phyloP scores from a whole-genome alignment of 2,797 vertebrate genomes.

The Menidia menidia region DNA sequence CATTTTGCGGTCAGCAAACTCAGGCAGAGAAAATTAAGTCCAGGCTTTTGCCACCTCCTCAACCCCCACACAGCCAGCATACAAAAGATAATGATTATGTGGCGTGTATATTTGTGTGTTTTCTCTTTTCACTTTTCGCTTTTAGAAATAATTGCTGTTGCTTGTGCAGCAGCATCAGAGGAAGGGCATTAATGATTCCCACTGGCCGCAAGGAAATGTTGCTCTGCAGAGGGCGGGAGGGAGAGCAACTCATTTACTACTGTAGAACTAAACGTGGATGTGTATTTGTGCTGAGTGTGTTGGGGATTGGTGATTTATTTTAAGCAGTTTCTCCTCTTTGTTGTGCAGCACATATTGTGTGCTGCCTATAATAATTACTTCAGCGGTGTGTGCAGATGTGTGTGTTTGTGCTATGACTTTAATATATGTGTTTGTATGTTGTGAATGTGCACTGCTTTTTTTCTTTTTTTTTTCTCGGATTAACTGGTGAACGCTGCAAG shows the following conservation, averaged over 20 bases:
- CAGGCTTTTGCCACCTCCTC: conserved; percentile 63
- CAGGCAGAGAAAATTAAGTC: conserved; percentile 72
- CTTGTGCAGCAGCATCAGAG: conserved; percentile 78
- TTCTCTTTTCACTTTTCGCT: conserved; percentile 78
- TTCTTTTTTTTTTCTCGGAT: conserved; percentile 66
- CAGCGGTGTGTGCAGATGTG: conserved; percentile 30
- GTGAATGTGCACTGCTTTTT: conserved; percentile 50
- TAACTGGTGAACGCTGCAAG: conserved; percentile 71
- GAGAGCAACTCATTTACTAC: conserved; percentile 65
- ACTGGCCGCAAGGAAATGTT: conserved; percentile 68
- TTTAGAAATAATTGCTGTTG: conserved; percentile 86
- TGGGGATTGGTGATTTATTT: conserved; percentile 60
- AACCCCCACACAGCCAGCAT: conserved; percentile 56
- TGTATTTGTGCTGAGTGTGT: conserved; percentile 36
- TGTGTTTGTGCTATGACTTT: conserved; percentile 38
- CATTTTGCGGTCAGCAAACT: conserved; percentile 82
- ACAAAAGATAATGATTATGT: conserved; percentile 79
- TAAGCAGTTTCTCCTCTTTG: conserved; percentile 53
- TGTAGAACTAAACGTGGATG: conserved; percentile 42
- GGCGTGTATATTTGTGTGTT: conserved; percentile 73
- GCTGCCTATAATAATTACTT: conserved; percentile 51
- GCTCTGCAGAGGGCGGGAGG: conserved; percentile 51
- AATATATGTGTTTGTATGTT: conserved; percentile 13
- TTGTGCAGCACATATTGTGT: conserved; percentile 48
- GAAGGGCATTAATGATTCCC: conserved; percentile 82